phyloP scores from a whole-genome alignment of 2,888 invertebrate genomes.

The Agapostemon virescens region DNA sequence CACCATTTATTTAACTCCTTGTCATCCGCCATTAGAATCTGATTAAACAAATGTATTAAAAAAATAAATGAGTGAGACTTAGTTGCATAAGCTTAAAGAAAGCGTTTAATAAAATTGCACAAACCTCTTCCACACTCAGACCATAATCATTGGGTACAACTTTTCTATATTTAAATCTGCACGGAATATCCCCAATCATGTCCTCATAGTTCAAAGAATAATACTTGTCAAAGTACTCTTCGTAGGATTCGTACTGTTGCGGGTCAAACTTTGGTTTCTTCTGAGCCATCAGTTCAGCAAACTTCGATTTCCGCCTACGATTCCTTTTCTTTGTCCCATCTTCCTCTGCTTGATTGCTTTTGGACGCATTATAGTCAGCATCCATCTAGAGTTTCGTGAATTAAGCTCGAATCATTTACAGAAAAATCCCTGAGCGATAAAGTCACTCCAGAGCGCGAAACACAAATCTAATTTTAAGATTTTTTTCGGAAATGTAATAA shows the following conservation, averaged over 20 bases:
- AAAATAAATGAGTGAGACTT: too few relatives aligned
- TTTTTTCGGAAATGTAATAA: too few relatives aligned
- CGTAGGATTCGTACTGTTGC: constrained; percentile 86
- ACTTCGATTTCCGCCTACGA: constrained; percentile 86
- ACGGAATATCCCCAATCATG: constrained; percentile 94
- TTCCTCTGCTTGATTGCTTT: constrained; percentile 82
- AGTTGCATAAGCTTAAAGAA: not conserved
- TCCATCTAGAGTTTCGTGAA: constrained; percentile 86
- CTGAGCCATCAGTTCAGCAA: constrained; percentile 86
- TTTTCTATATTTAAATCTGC: constrained; percentile 95
- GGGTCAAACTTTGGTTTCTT: constrained; percentile 94
- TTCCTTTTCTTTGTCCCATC: constrained; percentile 85
- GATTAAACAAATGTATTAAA: constrained; percentile 56
- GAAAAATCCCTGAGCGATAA: not conserved
- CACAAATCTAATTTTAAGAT: too few relatives aligned
- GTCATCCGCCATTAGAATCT: constrained; percentile 96
- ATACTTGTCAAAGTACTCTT: constrained; percentile 96
- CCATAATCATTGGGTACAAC: constrained; percentile 96
- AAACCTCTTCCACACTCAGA: constrained; percentile 92
- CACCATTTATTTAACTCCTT: constrained; percentile 97
- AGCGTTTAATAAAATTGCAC: not conserved
- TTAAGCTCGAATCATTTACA: not conserved
- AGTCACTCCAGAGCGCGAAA: too few relatives aligned
- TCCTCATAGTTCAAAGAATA: constrained; percentile 98
- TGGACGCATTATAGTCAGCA: constrained; percentile 88